Conservation (phyloP, 2,888 invertebrate species). For the Hypselothyrea guttata region DNA sequence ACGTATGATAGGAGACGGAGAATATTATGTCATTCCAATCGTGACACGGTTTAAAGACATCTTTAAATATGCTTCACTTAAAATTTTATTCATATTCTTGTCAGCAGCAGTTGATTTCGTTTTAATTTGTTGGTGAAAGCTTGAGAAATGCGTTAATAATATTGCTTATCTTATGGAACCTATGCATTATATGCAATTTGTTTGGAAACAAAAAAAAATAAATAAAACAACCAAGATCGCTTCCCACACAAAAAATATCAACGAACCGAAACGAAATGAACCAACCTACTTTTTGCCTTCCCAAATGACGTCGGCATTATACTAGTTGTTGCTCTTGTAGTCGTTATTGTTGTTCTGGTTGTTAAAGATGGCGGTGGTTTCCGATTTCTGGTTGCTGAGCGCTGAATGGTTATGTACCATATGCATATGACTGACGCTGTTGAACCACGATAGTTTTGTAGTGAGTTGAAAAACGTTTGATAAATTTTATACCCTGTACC, state of each 20-base stretch:
- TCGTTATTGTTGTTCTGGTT: constrained; percentile 33
- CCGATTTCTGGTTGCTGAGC: constrained; percentile 35
- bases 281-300: constrained; percentile 28
- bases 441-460: too few species aligned
- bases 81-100: too few species aligned
- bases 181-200: constrained; percentile 32
- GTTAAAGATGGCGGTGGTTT: constrained; percentile 26
- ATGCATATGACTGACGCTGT: too few species aligned
- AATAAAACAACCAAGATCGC: too few species aligned
- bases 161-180: not conserved
- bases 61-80: too few species aligned
- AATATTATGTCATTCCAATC: too few species aligned
- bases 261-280: constrained; percentile 10
- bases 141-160: not conserved
- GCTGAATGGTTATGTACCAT: constrained; percentile 45
- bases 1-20: too few species aligned
- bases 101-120: constrained; percentile 25
- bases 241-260: constrained; percentile 32
- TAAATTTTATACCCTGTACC: too few species aligned
- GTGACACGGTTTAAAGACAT: too few species aligned
- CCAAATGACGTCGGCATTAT: constrained; percentile 28
- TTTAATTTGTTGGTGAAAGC: constrained; percentile 34
- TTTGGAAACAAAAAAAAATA: constrained; percentile 14
- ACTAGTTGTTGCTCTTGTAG: constrained; percentile 21
- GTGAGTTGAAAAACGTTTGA: too few species aligned